phyloP scores from a whole-genome alignment of 2,888 invertebrate species.

The Eumerus sabulonum region DNA sequence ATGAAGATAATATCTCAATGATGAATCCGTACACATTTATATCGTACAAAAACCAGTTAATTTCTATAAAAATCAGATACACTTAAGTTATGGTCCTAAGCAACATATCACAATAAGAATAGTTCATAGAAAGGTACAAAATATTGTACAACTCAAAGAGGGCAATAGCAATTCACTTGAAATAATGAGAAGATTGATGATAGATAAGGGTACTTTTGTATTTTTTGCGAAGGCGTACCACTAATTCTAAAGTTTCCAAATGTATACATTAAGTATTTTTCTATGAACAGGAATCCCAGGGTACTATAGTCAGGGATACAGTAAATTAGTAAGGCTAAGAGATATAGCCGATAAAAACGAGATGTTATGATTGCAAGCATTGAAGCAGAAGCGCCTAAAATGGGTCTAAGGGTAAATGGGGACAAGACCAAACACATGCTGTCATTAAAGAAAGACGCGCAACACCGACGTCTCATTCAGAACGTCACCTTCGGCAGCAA shows the following conservation, averaged over 20 bases:
- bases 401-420: no score
- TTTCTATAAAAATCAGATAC: constrained; percentile 22
- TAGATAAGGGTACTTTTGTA: constrained; percentile 19
- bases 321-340: constrained; percentile 5
- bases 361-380: no score
- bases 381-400: no score
- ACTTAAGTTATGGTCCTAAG: constrained; percentile 4
- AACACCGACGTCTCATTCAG: no score
- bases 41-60: constrained; percentile 11
- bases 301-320: constrained; percentile 13
- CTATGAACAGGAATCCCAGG: constrained; percentile 12
- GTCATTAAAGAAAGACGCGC: no score
- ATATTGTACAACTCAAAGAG: constrained; percentile 7
- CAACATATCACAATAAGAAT: constrained; percentile 14
- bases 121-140: constrained; percentile 22
- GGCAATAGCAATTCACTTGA: constrained; percentile 6
- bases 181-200: constrained; percentile 11
- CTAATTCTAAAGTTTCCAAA: constrained; percentile 15
- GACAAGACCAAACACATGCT: no score
- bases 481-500: no score
- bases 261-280: constrained; percentile 9
- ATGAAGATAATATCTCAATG: no score
- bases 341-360: constrained; percentile 15
- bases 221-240: constrained; percentile 9
- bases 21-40: constrained; percentile 2